Evolutionary conservation across 2,113 vertebrate species (phyloP).

Genomic region (Phrynosoma platyrhinos): DNA sequence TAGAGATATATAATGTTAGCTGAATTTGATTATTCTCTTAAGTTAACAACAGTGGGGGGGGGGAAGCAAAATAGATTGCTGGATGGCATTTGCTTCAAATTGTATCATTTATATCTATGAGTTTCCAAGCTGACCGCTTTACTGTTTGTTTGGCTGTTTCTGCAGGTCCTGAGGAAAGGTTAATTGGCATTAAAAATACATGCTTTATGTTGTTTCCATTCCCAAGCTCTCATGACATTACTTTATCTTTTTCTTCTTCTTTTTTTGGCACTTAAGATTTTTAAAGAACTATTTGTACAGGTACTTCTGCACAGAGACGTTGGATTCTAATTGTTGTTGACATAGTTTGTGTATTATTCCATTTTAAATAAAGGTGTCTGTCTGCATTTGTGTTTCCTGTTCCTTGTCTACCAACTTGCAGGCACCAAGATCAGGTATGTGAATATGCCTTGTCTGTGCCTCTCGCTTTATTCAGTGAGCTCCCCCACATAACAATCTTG

Average conservation of each 20-base stretch:
- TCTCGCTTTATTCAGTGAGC: neutral
- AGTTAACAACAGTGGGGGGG: neutral
- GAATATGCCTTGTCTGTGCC: neutral
- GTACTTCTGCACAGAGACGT: neutral
- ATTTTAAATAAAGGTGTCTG: neutral
- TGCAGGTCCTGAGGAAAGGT: conserved; percentile 2
- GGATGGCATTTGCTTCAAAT: conserved; percentile 18
- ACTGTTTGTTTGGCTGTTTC: conserved; percentile 18
- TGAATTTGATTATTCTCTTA: conserved; percentile 1
- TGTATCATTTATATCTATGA: conserved; percentile 6
- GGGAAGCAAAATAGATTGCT: neutral
- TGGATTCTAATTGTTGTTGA: too few species aligned
- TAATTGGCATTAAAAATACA: conserved; percentile 12
- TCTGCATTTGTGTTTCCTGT: too few species aligned
- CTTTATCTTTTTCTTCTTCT: neutral
- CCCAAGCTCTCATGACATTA: neutral
- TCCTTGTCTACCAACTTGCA: neutral
- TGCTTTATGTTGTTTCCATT: neutral
- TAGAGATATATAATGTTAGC: neutral
- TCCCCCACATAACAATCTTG: neutral
- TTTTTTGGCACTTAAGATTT: neutral
- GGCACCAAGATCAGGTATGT: neutral
- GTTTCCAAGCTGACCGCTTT: conserved; percentile 12
- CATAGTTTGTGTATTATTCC: neutral
- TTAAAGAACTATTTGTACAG: neutral